Conservation (phyloP, 2,888 invertebrate genomes). For the Xestia xanthographa region DNA sequence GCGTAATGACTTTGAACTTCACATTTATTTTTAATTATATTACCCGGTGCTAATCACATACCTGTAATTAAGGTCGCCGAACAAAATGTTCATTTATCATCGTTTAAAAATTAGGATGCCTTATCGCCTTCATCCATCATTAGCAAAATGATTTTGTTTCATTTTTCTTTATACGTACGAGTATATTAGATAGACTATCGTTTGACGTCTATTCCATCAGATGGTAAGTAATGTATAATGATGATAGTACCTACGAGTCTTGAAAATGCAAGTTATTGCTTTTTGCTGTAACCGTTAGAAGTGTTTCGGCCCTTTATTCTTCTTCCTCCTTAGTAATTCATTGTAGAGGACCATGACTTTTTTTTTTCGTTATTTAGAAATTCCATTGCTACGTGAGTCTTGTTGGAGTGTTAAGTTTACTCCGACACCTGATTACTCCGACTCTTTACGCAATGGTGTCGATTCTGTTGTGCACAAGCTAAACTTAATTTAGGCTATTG, state of each 20-base stretch:
- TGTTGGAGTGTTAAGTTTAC: not conserved
- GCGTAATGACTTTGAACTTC: constrained; percentile 16
- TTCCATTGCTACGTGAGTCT: not conserved
- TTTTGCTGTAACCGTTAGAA: not conserved
- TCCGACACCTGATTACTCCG: not conserved
- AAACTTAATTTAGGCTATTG: too few species aligned
- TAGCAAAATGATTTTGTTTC: constrained; percentile 36
- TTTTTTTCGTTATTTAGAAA: not conserved
- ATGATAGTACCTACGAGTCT: not conserved
- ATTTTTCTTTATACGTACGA: constrained; percentile 34
- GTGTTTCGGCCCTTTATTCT: not conserved
- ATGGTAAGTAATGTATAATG: not conserved
- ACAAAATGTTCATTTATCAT: constrained; percentile 51
- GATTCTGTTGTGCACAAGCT: too few species aligned
- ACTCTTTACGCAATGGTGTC: not conserved
- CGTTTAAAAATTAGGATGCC: constrained; percentile 43
- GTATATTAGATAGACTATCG: not conserved
- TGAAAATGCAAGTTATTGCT: not conserved
- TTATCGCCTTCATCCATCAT: constrained; percentile 41
- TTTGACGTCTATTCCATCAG: not conserved
- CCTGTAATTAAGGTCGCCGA: constrained; percentile 50
- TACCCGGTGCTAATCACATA: constrained; percentile 33
- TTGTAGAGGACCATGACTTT: not conserved
- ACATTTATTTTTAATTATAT: constrained; percentile 21
- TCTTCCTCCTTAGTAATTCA: not conserved